Evolutionary conservation across 1,140 invertebrate genomes (phyloP).

Genomic region (Metopolophium dirhodum): DNA sequence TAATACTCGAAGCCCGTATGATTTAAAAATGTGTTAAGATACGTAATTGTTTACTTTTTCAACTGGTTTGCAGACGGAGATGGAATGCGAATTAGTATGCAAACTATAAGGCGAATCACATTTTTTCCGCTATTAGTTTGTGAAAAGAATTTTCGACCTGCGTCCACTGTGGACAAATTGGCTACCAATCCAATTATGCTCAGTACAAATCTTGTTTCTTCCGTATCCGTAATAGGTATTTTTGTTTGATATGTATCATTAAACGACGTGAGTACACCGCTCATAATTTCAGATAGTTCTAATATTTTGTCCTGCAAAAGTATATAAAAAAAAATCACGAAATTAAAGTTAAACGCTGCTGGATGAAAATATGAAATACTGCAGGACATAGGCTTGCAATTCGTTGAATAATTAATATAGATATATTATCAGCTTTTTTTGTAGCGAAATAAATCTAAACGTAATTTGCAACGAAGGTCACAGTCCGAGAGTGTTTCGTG

Average conservation of each 20-base stretch:
- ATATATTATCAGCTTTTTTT: neutral
- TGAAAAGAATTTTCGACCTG: neutral
- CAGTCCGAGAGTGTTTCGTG: neutral
- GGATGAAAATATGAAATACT: too few relatives aligned
- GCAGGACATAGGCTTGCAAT: neutral
- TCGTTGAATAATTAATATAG: neutral
- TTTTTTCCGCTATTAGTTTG: neutral
- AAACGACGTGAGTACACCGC: neutral
- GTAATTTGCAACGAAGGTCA: neutral
- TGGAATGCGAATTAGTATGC: neutral
- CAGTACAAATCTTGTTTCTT: constrained; percentile 14
- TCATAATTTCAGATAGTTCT: neutral
- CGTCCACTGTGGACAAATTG: neutral
- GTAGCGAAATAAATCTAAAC: neutral
- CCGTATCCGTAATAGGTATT: neutral
- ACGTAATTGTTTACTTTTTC: constrained; percentile 27
- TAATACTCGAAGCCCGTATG: neutral
- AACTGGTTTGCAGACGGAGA: constrained; percentile 27
- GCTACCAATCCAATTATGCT: constrained; percentile 15
- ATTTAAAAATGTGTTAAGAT: neutral
- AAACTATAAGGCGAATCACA: neutral
- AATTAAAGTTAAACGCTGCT: too few relatives aligned
- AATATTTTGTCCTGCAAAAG: neutral
- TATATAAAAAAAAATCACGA: neutral
- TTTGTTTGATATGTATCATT: neutral